Percentiles rank a stretch among this genome's conserved stretches.
phyloP scores from a whole-genome alignment of 2,797 vertebrate species.

The Xenentodon cancila region DNA sequence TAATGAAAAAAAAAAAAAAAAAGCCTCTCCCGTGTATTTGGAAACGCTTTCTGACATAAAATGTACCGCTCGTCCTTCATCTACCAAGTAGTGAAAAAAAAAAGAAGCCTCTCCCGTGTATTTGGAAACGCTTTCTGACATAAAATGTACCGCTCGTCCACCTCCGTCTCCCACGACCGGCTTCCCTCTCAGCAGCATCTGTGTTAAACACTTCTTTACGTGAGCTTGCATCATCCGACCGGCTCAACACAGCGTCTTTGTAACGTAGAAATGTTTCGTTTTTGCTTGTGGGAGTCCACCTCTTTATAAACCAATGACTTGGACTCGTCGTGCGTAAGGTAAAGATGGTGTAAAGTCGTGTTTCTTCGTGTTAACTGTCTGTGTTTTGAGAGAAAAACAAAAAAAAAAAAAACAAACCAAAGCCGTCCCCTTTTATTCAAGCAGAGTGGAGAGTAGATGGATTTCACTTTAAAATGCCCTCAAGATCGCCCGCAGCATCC shows the following conservation, averaged over 20 bases:
- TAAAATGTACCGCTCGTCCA: neutral
- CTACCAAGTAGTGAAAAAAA: too few species aligned
- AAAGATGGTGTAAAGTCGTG: neutral
- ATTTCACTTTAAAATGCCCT: neutral
- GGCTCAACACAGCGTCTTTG: too few species aligned
- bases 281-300: too few species aligned
- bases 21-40: neutral
- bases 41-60: neutral
- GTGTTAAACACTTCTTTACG: neutral
- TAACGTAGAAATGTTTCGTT: neutral
- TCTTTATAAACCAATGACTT: too few species aligned
- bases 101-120: neutral
- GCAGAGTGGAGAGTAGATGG: neutral
- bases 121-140: neutral
- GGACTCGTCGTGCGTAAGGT: neutral
- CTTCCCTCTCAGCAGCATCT: too few species aligned
- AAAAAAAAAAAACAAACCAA: too few species aligned
- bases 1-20: neutral
- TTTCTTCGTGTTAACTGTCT: too few species aligned
- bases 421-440: too few species aligned
- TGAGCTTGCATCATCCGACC: constrained; percentile 35
- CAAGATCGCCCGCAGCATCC: neutral
- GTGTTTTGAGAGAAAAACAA: too few species aligned
- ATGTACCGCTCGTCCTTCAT: too few species aligned
- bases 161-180: neutral